Base-by-base conservation (phyloP, 2,888 invertebrate species). In the Cryptus armator region DNA sequence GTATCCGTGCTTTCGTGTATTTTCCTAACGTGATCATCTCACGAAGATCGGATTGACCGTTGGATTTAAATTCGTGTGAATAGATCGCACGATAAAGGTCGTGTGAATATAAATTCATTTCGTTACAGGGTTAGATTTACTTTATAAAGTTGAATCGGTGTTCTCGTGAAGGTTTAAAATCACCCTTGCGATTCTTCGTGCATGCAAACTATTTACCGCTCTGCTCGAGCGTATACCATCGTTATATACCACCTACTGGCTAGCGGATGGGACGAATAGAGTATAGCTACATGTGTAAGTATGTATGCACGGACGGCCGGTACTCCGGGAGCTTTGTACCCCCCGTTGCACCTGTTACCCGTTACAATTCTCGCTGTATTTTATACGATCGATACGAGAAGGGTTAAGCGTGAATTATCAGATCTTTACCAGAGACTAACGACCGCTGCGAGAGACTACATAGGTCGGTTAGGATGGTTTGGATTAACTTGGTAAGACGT, bases 311-410 rank as follows among this genome's bases (percentile, higher is more conserved):
- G 37, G 16, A 32, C 44, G 6, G 16, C n/a, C 37, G 79, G 79
- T 76, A 81, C 82, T 84, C 81, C 24, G 82, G 86, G 86, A 87
- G 87, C 86, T 87, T 87, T 84, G 87, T 87, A 87, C 12, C 56
- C 81, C 82, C 87, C 76, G 71, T 84, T 87, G 86, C 83, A 87
- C 87, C 83, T 87, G 85, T 87, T 87, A 83, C 81, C 71, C 66
- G 72, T 67, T 74, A 64, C 81, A 44, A 44, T 71, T 80, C 64
- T 70, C 78, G 14, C 16, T 19, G 5, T 37, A 44, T n/a, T 53
- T 59, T 68, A 62, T 53, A 78, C 72, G 84, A 84, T 84, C 84
- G 84, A 84, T 84, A 81, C 81, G 70, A 84, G 74, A 70, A 37
- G 81, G 78, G 78, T 81, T 84, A 78, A 84, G 81, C 81, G 64